Conservation (phyloP, 1,140 invertebrate genomes). For the Cydia strobilella region DNA sequence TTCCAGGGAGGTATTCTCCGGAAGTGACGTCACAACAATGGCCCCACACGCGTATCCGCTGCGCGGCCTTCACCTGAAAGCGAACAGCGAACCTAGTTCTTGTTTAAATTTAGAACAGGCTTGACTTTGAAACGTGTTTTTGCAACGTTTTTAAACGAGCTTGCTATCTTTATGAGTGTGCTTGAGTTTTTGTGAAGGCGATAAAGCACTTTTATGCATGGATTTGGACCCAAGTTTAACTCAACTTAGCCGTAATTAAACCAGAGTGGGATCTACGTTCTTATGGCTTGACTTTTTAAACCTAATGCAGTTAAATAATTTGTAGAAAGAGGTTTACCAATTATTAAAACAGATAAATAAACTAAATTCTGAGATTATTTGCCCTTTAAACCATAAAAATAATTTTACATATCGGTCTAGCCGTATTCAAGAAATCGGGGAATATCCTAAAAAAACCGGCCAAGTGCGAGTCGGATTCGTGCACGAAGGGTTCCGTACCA, state of each 20-base stretch:
- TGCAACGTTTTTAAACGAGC: slow-evolving; percentile 20
- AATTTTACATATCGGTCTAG: too few relatives aligned
- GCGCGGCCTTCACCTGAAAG: slow-evolving; percentile 63
- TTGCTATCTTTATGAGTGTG: background rate
- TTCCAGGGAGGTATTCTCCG: slow-evolving; percentile 46
- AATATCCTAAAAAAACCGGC: too few relatives aligned
- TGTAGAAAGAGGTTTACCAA: too few relatives aligned
- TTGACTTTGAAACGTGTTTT: slow-evolving; percentile 28
- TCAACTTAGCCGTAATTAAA: background rate
- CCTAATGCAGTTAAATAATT: too few relatives aligned
- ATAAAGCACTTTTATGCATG: background rate
- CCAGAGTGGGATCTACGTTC: background rate
- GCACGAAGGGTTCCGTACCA: too few relatives aligned
- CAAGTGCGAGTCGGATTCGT: too few relatives aligned
- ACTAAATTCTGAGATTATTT: too few relatives aligned
- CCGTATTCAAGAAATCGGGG: background rate
- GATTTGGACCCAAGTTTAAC: background rate
- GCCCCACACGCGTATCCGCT: slow-evolving; percentile 52
- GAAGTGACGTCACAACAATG: slow-evolving; percentile 57
- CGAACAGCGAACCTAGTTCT: slow-evolving; percentile 32
- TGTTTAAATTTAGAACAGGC: slow-evolving; percentile 31
- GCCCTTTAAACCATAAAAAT: too few relatives aligned
- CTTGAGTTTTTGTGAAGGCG: background rate
- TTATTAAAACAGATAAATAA: too few relatives aligned
- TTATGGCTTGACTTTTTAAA: too few relatives aligned